These are phyloP conservation scores for Megaceryle alcyon DNA, from an alignment of 2,797 vertebrate genomes.

Conservation along the genomic window DNA sequence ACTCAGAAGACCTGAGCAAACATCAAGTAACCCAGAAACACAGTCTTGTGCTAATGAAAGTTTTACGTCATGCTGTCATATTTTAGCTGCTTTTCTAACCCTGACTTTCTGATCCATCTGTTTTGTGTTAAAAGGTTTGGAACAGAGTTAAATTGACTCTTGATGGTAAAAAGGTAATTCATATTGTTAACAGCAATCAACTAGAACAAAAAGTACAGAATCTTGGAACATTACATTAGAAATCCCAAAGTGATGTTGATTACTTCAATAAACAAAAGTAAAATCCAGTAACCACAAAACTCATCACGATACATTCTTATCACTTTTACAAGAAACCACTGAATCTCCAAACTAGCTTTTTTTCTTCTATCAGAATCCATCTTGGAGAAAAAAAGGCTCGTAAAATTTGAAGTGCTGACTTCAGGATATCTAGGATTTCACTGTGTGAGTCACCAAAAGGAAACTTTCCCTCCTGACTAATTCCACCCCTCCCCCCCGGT, in stretches of 20 bases:
- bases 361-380: slow-evolving; percentile 4
- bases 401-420: slow-evolving; percentile 5
- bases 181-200: slow-evolving; percentile 16
- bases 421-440: not conserved
- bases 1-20: not conserved
- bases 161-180: slow-evolving; percentile 13
- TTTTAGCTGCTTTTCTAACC: slow-evolving; percentile 32
- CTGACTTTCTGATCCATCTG: slow-evolving; percentile 40
- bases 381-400: not conserved
- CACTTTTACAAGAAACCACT: not conserved
- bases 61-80: not conserved
- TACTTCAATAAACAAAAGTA: slow-evolving; percentile 18
- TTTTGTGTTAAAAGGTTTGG: slow-evolving; percentile 28
- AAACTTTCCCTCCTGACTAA: not conserved
- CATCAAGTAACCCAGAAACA: not conserved
- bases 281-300: slow-evolving; percentile 11
- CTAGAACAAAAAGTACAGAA: slow-evolving; percentile 10
- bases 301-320: not conserved
- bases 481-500: no score
- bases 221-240: not conserved
- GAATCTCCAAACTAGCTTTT: not conserved
- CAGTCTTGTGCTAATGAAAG: not conserved
- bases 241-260: not conserved
- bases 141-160: slow-evolving; percentile 19
- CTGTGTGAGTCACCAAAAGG: slow-evolving; percentile 7